Percentiles rank a stretch among this genome's conserved stretches.
These are phyloP conservation scores for Idaea dimidiata DNA, from an alignment of 2,888 invertebrate genomes.

Conservation along the genomic window DNA sequence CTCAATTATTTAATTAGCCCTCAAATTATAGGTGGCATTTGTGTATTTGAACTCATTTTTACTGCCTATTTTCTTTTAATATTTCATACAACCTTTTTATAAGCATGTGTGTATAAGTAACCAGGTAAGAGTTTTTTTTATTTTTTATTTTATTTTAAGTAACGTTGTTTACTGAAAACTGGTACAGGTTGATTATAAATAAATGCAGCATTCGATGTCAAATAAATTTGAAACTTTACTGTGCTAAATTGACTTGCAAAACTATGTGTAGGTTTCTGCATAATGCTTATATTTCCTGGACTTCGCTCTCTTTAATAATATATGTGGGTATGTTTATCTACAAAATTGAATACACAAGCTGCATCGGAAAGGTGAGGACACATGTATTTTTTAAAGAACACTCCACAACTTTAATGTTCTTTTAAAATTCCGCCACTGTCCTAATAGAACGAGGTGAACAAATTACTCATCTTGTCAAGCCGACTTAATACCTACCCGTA, in stretches of 20 bases:
- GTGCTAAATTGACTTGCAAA: constrained; percentile 5
- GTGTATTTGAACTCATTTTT: no score
- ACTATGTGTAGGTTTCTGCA: constrained; percentile 1
- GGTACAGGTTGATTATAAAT: neutral
- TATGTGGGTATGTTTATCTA: neutral
- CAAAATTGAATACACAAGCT: neutral
- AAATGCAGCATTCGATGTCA: neutral
- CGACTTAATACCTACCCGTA: neutral
- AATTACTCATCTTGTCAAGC: neutral
- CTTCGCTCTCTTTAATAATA: neutral
- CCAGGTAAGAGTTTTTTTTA: no score
- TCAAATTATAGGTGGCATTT: no score
- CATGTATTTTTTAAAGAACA: neutral
- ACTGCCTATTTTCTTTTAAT: no score
- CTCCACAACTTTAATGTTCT: no score
- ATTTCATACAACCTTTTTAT: no score
- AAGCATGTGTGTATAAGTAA: no score
- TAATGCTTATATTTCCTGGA: neutral
- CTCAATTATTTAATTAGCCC: no score
- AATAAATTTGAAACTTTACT: neutral
- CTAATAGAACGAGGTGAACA: neutral
- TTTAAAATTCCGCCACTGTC: no score
- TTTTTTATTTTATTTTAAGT: no score
- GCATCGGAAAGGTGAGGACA: neutral
- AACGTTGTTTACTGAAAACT: neutral